A percentile compares a stretch with the other conserved stretches of the same genome.
Conservation (phyloP, 1,140 invertebrate genomes). For the Tetragnatha versicolor region DNA sequence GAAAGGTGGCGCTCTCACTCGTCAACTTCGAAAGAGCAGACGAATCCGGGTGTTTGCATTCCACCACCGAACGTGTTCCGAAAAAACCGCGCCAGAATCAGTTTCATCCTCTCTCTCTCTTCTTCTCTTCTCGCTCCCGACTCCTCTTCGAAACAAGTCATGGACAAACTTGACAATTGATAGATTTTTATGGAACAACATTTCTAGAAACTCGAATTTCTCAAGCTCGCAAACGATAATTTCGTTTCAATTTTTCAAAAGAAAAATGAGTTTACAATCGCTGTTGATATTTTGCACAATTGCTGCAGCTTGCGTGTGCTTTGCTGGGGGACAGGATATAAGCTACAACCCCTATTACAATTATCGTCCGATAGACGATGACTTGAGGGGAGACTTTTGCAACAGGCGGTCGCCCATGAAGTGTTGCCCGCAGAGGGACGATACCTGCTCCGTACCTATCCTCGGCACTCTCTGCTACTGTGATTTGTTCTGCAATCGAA, state of each 20-base stretch:
- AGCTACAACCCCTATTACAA: neutral
- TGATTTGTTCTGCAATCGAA: constrained; percentile 86
- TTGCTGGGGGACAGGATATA: neutral
- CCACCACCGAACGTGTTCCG: constrained; percentile 12
- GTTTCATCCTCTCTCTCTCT: neutral
- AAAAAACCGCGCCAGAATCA: neutral
- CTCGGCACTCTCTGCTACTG: constrained; percentile 87
- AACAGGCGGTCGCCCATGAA: constrained; percentile 58
- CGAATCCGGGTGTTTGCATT: neutral
- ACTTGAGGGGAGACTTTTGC: constrained; percentile 65
- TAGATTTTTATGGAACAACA: neutral
- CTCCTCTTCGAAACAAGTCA: neutral
- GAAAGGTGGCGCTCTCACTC: constrained; percentile 18
- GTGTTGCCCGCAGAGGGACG: constrained; percentile 76
- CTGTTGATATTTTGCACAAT: neutral
- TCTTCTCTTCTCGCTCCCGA: neutral
- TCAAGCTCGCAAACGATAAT: neutral
- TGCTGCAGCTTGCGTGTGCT: neutral
- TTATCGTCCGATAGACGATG: neutral
- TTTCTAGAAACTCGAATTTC: neutral
- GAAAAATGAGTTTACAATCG: neutral
- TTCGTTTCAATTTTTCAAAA: neutral
- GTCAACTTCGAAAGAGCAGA: constrained; percentile 5
- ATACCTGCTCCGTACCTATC: constrained; percentile 79
- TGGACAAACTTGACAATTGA: neutral